phyloP scores from a whole-genome alignment of 1,140 invertebrate genomes.

The Lysiphlebus fabarum region DNA sequence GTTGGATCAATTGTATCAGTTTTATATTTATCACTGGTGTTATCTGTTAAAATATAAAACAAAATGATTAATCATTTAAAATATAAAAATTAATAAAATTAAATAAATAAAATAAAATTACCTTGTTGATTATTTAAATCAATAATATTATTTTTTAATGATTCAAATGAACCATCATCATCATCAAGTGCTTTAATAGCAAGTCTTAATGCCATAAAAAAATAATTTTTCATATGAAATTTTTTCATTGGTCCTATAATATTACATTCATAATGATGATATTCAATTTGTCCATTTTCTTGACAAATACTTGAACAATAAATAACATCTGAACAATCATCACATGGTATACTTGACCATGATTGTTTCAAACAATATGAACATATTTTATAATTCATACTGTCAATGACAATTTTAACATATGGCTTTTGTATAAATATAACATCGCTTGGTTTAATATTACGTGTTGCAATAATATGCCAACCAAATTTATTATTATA shows the following conservation, averaged over 20 bases:
- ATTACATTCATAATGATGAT: conserved; percentile 72
- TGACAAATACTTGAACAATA: conserved; percentile 71
- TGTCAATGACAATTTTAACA: conserved; percentile 62
- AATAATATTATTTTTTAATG: conserved; percentile 48
- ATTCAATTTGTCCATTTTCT: conserved; percentile 57
- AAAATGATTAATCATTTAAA: conserved; percentile 16
- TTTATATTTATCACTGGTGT: conserved; percentile 41
- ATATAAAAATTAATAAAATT: neutral
- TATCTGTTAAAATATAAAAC: conserved; percentile 31
- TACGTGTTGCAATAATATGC: conserved; percentile 59
- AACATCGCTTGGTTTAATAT: conserved; percentile 69
- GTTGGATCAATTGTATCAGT: conserved; percentile 53
- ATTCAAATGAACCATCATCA: conserved; percentile 47
- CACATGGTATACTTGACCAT: conserved; percentile 62
- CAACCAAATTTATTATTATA: conserved; percentile 56
- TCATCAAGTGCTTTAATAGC: conserved; percentile 58
- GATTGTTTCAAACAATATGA: conserved; percentile 67
- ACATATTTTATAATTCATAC: conserved; percentile 64
- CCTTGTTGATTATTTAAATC: conserved; percentile 46
- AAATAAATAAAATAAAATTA: conserved; percentile 29
- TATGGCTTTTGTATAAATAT: conserved; percentile 74
- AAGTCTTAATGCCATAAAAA: conserved; percentile 64
- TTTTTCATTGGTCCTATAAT: conserved; percentile 57
- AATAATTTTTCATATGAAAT: conserved; percentile 60
- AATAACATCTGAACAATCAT: conserved; percentile 60